Percentiles rank a stretch among this genome's conserved stretches.
Evolutionary conservation across 30 jellyfish, hydroid and myxozoan species (phyloP).

Genomic region (Hydractinia symbiolongicarpus): DNA sequence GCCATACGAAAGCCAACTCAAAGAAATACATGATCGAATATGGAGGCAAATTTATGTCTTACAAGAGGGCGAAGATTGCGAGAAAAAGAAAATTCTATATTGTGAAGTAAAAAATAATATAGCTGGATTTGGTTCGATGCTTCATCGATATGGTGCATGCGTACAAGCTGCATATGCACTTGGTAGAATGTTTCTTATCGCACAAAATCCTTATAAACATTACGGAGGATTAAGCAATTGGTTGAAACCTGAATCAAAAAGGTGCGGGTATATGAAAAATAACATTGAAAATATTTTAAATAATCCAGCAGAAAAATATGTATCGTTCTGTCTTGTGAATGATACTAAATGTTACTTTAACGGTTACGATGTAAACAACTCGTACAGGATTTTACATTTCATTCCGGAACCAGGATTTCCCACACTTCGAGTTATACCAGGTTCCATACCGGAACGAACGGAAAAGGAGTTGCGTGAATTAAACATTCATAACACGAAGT

Average conservation of each 20-base stretch:
- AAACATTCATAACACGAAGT: not conserved
- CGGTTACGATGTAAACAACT: constrained; percentile 22
- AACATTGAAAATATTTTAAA: too few species aligned
- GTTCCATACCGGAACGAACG: constrained; percentile 10
- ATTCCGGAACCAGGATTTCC: not conserved
- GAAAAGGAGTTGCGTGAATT: not conserved
- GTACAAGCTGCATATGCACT: constrained; percentile 19
- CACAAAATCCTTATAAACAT: constrained; percentile 25
- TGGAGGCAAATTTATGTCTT: not conserved
- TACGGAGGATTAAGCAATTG: constrained; percentile 24
- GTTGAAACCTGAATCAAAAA: constrained; percentile 18
- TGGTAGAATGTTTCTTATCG: constrained; percentile 18
- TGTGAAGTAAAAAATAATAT: not conserved
- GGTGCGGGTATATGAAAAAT: constrained; percentile 10
- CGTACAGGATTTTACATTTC: not conserved
- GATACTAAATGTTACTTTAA: constrained; percentile 10
- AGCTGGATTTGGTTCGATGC: constrained; percentile 26
- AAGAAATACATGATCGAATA: constrained; percentile 6
- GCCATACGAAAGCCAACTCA: too few species aligned
- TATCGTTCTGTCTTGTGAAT: constrained; percentile 1
- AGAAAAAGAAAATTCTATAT: not conserved
- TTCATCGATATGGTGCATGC: not conserved
- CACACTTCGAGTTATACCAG: constrained; percentile 15
- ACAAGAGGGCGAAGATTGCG: constrained; percentile 17
- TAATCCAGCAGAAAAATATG: not conserved